Base-by-base conservation (phyloP, 1,140 invertebrate genomes). In the Colletes gigas region DNA sequence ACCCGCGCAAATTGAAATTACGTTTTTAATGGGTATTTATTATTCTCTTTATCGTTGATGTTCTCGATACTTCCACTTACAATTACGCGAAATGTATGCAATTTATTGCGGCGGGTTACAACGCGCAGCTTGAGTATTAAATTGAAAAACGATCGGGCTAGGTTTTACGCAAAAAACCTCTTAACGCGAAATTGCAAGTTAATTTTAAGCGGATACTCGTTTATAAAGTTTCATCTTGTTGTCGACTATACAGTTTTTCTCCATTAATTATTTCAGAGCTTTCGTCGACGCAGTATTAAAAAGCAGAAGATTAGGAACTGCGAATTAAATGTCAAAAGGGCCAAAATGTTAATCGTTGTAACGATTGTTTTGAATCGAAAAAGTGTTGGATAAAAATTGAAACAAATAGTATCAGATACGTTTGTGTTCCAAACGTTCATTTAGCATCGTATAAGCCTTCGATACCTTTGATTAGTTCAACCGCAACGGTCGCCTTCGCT, bases 21-120 rank as follows among this genome's bases (percentile, higher is more conserved):
- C 62, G 44, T 71, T 78, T 71, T 78, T 78, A 78, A 78, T 71
- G 41, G 21, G 67, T 67, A 78, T 70, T 71, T 62, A 60, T 71
- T 44, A 78, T 78, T 78, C 75, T 30, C 75, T 78, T 78, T 78
- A 41, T 71, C 55, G n/a, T 44, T 5, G 44, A 2, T 12, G 12
- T 4, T 47, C 14, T 7, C 41, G 8, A 21, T 19, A 77, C 10
- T 55, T 68, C 17, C 21, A 52, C 66, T 60, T 70, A 70, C 69
- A 67, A 57, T 76, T 68, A 76, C 47, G 10, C 41, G 52, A 68
- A 76, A 67, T 30, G 39, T 76, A 6, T 30, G 74, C 39, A 63
- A 30, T 76, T 76, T 68, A 76, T 47, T 39, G 15, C 30, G 17
- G 15, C 30, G 17, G 74, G 68, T 68, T 76, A 76, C 52, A 47